These are phyloP conservation scores for Choreutis nemorana DNA, from an alignment of 2,888 invertebrate species.

Conservation along the genomic window DNA sequence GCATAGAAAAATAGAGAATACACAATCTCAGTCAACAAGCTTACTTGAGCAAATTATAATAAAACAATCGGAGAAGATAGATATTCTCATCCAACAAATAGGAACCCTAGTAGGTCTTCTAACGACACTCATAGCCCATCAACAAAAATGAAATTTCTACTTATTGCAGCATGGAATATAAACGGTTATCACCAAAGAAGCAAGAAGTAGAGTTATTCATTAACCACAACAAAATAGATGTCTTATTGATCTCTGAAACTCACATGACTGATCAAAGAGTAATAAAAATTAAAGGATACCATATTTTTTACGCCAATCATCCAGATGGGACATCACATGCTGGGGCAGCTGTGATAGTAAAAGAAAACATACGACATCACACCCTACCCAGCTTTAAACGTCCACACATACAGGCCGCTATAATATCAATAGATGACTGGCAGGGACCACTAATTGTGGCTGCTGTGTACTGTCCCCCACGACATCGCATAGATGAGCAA, in stretches of 20 bases:
- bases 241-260: constrained; percentile 12
- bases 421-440: constrained; percentile 5
- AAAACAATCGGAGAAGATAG: no score
- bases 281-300: constrained; percentile 9
- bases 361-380: constrained; percentile 9
- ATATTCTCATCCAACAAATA: no score
- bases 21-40: no score
- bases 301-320: constrained; percentile 20
- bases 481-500: constrained; percentile 4
- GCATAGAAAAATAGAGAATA: no score
- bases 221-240: no score
- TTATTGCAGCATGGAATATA: no score
- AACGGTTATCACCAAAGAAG: no score
- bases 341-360: constrained; percentile 11
- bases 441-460: constrained; percentile 5
- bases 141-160: no score
- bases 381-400: constrained; percentile 4
- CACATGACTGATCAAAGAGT: constrained; percentile 11
- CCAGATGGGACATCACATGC: constrained; percentile 13
- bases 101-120: no score
- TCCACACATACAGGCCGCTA: constrained; percentile 12
- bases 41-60: no score
- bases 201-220: no score
- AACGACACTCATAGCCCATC: no score
- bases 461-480: constrained; percentile 8